Base-by-base conservation (phyloP, 2,888 invertebrate genomes). In the Habrosyne pyritoides region DNA sequence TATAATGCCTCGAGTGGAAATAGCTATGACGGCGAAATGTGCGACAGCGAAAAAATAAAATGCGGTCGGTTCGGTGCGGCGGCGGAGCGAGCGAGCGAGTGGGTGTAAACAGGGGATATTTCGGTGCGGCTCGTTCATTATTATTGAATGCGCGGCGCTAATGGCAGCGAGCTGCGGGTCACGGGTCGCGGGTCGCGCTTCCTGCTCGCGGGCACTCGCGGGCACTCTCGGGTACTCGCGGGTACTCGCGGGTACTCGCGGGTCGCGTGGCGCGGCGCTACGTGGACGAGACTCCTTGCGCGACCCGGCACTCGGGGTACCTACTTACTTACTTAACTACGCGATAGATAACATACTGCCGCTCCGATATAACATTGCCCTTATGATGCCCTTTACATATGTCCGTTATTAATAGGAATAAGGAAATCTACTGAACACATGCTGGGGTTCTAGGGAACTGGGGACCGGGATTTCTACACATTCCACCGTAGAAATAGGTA, bases 11-110 rank as follows among this genome's bases (percentile, higher is more conserved):
- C 89, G 91, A 92, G 91, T 92, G 91, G 92, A 91, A 92, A 92
- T 92, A 92, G 92, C 92, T 91, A 92, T 92, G 92, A 92, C 92
- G 91, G 92, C 92, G 91, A 92, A 92, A 92, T 92, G 92, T 91
- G 92, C 92, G 92, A 92, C 91, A 89, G 91, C 92, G 91, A 92
- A 92, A 92, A 92, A 92, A 92, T 92, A 92, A 92, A 92, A 92
- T 91, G 91, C 91, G 92, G 91, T 92, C 91, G 91, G 91, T 89
- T n/a, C 87, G 88, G 89, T 86, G 86, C 83, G 82, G 86, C 82
- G 80, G 81, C 74, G 79, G 78, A 73, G 77, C 77, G 85, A 84
- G 87, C 81, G 83, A 80, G 81, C 89, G 91, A 89, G 91, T 91
- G 91, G 91, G 91, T 91, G 91, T 91, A 91, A 91, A 91, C 91